These are phyloP conservation scores for Epinotia nisella DNA, from an alignment of 2,888 invertebrate species.

Conservation along the genomic window DNA sequence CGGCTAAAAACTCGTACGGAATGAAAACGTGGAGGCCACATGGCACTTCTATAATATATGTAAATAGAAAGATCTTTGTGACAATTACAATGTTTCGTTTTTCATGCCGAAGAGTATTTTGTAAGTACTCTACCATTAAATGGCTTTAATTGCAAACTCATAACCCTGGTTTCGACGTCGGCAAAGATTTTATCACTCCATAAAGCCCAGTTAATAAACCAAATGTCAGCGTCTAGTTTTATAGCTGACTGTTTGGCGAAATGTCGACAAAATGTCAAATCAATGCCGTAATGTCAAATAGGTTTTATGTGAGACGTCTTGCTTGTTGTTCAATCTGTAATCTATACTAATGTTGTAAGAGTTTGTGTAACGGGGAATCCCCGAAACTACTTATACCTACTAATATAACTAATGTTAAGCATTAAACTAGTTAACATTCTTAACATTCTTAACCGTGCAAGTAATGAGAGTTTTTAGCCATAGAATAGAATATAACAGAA, in stretches of 20 bases:
- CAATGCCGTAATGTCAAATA: neutral
- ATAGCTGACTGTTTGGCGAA: neutral
- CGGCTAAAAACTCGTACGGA: too few species aligned
- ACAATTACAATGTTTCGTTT: neutral
- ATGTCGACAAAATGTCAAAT: constrained; percentile 25
- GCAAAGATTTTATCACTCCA: neutral
- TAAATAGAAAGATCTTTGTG: neutral
- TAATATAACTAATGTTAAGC: too few species aligned
- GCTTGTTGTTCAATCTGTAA: neutral
- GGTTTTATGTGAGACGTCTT: neutral
- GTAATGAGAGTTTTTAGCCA: too few species aligned
- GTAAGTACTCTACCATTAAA: constrained; percentile 1
- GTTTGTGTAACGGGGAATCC: too few species aligned
- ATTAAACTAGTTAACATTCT: too few species aligned
- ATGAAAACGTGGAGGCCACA: too few species aligned
- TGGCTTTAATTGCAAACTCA: constrained; percentile 1
- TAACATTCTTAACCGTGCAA: too few species aligned
- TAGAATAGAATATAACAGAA: too few species aligned
- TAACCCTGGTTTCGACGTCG: constrained; percentile 2
- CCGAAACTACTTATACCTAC: too few species aligned
- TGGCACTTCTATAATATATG: too few species aligned
- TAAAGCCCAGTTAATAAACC: neutral
- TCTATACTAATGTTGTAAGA: neutral
- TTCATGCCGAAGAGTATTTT: neutral
- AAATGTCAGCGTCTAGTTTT: constrained; percentile 15